Conservation (phyloP, 2,113 vertebrate species). For the Heterocephalus glaber region DNA sequence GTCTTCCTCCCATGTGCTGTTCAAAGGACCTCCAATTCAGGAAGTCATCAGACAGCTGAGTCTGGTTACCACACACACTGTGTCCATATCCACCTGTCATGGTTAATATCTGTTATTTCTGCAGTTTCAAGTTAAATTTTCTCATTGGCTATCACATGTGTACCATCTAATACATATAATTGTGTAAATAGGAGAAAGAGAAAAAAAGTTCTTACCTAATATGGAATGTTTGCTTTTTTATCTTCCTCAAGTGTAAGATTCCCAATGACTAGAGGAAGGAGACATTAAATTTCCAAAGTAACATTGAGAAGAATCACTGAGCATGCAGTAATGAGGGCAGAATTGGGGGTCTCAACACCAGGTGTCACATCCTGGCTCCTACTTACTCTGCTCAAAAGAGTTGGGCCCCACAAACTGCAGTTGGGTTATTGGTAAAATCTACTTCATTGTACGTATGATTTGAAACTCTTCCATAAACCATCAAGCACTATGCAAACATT, state of each 20-base stretch:
- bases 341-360: not conserved
- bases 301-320: not conserved
- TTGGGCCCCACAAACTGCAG: not conserved
- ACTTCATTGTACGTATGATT: not conserved
- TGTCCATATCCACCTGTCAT: not conserved
- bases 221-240: not conserved
- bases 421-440: not conserved
- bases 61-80: not conserved
- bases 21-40: not conserved
- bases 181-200: not conserved
- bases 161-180: not conserved
- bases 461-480: not conserved
- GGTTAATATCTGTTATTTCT: rapidly evolving
- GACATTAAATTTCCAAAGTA: not conserved
- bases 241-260: not conserved
- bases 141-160: not conserved
- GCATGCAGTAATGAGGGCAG: not conserved
- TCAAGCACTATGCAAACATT: not conserved
- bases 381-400: not conserved
- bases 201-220: not conserved
- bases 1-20: rapidly evolving
- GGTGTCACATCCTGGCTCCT: not conserved
- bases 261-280: not conserved
- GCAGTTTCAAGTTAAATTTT: not conserved
- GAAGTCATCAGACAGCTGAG: not conserved